A percentile compares a stretch with the other conserved stretches of the same genome.
These are phyloP conservation scores for Drosophila varians DNA, from an alignment of 1,140 invertebrate species.

Conservation along the genomic window DNA sequence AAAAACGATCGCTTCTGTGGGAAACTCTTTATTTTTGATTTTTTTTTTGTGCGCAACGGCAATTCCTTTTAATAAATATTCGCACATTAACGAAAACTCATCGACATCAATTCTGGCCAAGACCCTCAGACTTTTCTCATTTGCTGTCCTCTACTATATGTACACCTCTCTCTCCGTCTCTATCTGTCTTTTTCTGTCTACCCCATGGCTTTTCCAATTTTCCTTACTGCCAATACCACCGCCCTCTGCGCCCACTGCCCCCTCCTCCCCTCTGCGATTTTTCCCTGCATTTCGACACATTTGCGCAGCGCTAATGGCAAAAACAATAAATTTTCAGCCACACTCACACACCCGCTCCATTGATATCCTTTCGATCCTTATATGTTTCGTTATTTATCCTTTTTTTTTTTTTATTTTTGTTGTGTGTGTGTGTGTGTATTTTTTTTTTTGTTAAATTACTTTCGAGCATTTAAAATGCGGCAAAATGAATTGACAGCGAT, in stretches of 20 bases:
- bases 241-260: too few relatives aligned
- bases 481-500: conserved; percentile 79
- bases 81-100: conserved; percentile 72
- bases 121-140: conserved; percentile 10
- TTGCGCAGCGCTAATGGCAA: conserved; percentile 73
- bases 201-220: conserved; percentile 13
- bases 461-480: conserved; percentile 78
- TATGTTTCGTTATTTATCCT: conserved; percentile 32
- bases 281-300: conserved; percentile 23
- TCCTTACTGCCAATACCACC: background rate
- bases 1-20: conserved; percentile 24
- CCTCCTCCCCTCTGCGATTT: background rate
- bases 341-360: conserved; percentile 7
- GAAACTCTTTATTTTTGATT: background rate
- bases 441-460: conserved; percentile 48
- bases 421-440: too few relatives aligned
- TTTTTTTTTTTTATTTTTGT: conserved; percentile 4
- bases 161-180: background rate
- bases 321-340: conserved; percentile 72
- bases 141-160: conserved; percentile 9
- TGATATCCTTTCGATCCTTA: conserved; percentile 74
- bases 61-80: conserved; percentile 77
- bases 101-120: conserved; percentile 48
- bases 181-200: conserved; percentile 7
- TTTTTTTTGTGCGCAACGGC: conserved; percentile 10